A percentile compares a stretch with the other conserved stretches of the same genome.
Evolutionary conservation across 2,888 invertebrate genomes (phyloP).

Genomic region (Cataglyphis albicans): DNA sequence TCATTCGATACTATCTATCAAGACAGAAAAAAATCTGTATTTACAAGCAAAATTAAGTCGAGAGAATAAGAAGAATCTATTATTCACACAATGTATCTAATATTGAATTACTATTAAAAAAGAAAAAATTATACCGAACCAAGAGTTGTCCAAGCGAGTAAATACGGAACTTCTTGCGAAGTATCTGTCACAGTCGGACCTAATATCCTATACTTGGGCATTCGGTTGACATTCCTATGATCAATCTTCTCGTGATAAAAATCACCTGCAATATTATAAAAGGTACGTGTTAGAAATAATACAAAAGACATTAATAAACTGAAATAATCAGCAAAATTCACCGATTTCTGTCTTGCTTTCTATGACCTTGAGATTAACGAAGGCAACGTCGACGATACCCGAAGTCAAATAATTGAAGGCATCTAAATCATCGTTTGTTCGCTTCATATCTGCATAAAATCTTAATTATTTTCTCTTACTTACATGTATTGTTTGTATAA

Average conservation of each 20-base stretch:
- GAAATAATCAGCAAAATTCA: slow-evolving; percentile 78
- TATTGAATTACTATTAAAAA: background rate
- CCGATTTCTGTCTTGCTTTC: slow-evolving; percentile 88
- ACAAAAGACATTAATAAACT: background rate
- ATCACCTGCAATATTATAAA: slow-evolving; percentile 29
- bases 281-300: background rate
- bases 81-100: background rate
- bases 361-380: slow-evolving; percentile 89
- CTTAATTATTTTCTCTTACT: slow-evolving; percentile 17
- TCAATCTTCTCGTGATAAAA: slow-evolving; percentile 33
- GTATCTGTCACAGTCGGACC: slow-evolving; percentile 76
- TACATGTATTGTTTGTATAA: background rate
- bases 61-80: background rate
- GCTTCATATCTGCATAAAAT: slow-evolving; percentile 11
- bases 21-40: slow-evolving; percentile 17
- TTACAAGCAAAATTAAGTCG: background rate
- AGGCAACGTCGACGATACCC: slow-evolving; percentile 92
- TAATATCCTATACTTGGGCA: slow-evolving; percentile 70
- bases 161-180: slow-evolving; percentile 69
- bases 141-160: slow-evolving; percentile 81
- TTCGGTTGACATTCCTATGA: background rate
- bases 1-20: slow-evolving; percentile 89
- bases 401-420: slow-evolving; percentile 88
- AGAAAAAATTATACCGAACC: slow-evolving; percentile 53
- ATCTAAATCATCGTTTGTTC: slow-evolving; percentile 54